phyloP scores from a whole-genome alignment of 2,113 vertebrate genomes.

The Crocuta crocuta region DNA sequence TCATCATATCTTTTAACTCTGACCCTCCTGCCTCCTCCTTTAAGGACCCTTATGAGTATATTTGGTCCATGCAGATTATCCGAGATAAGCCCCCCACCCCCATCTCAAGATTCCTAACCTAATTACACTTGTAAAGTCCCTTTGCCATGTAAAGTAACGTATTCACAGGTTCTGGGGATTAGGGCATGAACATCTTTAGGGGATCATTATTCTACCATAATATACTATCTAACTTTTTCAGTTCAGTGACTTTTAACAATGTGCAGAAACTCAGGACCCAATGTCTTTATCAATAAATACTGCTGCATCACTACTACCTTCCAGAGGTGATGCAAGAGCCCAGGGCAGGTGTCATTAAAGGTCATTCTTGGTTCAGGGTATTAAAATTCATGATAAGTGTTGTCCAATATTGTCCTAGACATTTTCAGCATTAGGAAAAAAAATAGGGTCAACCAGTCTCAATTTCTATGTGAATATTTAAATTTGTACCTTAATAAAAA shows the following conservation, averaged over 20 bases:
- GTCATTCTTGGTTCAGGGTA: not conserved
- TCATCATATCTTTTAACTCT: not conserved
- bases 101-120: not conserved
- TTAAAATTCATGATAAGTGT: not conserved
- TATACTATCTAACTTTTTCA: not conserved
- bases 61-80: not conserved
- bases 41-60: not conserved
- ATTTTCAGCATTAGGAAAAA: not conserved
- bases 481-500: not conserved
- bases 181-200: not conserved
- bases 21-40: not conserved
- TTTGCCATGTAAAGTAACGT: not conserved
- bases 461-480: slow-evolving; percentile 31
- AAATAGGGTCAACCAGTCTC: not conserved
- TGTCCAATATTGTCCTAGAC: not conserved
- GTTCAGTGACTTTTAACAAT: not conserved
- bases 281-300: not conserved
- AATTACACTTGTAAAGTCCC: not conserved
- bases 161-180: not conserved
- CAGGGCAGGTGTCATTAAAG: not conserved
- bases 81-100: not conserved
- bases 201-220: not conserved
- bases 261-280: not conserved
- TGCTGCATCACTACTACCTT: not conserved
- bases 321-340: not conserved